Conservation (phyloP, 1,140 invertebrate genomes). For the Rhyzopertha dominica region DNA sequence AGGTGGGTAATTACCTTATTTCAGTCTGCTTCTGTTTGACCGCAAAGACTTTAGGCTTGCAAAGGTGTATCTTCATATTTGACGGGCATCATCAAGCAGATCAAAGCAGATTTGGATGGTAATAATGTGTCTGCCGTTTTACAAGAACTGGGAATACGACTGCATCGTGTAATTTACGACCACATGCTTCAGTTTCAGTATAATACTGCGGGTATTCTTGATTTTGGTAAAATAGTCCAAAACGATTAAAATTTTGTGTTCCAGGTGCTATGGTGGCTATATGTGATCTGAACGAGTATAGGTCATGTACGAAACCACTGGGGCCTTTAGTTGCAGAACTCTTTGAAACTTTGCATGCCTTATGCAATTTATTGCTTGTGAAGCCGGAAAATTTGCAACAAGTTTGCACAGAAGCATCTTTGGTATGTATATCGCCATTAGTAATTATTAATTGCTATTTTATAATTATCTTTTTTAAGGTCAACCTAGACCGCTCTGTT, state of each 20-base stretch:
- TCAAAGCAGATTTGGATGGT: slow-evolving; percentile 84
- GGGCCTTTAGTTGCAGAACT: slow-evolving; percentile 72
- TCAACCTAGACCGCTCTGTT: slow-evolving; percentile 78
- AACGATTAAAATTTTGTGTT: slow-evolving; percentile 24
- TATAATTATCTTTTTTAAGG: slow-evolving; percentile 54
- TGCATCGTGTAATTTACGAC: slow-evolving; percentile 93
- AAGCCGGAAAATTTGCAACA: slow-evolving; percentile 95
- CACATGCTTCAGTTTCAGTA: slow-evolving; percentile 94
- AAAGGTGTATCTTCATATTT: slow-evolving; percentile 82
- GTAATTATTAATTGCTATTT: background rate
- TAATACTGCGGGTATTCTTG: slow-evolving; percentile 74
- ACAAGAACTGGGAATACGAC: slow-evolving; percentile 81
- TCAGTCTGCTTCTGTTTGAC: slow-evolving; percentile 2
- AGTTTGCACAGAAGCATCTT: slow-evolving; percentile 88
- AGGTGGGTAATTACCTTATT: slow-evolving; percentile 46
- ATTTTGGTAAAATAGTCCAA: no score
- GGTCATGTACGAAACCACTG: slow-evolving; percentile 57
- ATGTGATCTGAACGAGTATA: slow-evolving; percentile 95
- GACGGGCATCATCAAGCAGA: slow-evolving; percentile 67
- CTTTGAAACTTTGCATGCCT: slow-evolving; percentile 91
- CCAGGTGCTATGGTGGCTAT: slow-evolving; percentile 93
- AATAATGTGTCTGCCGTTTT: slow-evolving; percentile 86
- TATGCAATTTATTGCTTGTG: slow-evolving; percentile 93
- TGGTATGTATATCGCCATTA: slow-evolving; percentile 58
- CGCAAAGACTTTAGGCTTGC: slow-evolving; percentile 66